These are phyloP conservation scores for Leptura quadrifasciata DNA, from an alignment of 2,888 invertebrate species.

Conservation along the genomic window DNA sequence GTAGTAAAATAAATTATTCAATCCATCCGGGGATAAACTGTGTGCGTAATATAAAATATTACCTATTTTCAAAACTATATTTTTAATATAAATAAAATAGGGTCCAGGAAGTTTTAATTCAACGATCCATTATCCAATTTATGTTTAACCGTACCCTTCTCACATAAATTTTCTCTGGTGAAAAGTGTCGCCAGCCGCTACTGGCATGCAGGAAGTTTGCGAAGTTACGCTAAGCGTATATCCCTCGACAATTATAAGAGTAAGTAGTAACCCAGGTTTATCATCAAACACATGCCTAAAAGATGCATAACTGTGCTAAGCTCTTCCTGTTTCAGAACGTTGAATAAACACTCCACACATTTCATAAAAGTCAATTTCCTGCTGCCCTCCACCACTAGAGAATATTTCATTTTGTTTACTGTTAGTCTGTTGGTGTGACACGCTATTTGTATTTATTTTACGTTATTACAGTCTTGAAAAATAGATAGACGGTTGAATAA, in stretches of 20 bases:
- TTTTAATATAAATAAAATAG: constrained; percentile 7
- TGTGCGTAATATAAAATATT: not conserved
- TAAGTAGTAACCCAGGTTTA: constrained; percentile 11
- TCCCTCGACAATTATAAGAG: constrained; percentile 26
- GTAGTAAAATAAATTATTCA: no score
- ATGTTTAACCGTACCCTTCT: not conserved
- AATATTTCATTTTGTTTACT: constrained; percentile 40
- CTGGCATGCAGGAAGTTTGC: not conserved
- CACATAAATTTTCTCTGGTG: not conserved
- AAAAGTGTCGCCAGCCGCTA: constrained; percentile 30
- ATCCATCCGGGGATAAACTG: no score
- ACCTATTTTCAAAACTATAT: not conserved
- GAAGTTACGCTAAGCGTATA: not conserved
- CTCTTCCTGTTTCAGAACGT: constrained; percentile 28
- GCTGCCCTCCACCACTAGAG: constrained; percentile 21
- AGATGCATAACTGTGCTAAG: constrained; percentile 23
- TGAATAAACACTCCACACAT: constrained; percentile 33
- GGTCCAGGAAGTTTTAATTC: not conserved
- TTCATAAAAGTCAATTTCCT: constrained; percentile 35
- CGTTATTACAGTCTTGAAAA: constrained; percentile 25
- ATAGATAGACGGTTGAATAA: constrained; percentile 12
- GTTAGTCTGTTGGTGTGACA: constrained; percentile 24
- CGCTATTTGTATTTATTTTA: constrained; percentile 30
- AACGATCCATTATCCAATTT: constrained; percentile 1
- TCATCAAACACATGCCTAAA: constrained; percentile 15